phyloP scores from a whole-genome alignment of 1,140 invertebrate genomes.

The Cydia amplana region DNA sequence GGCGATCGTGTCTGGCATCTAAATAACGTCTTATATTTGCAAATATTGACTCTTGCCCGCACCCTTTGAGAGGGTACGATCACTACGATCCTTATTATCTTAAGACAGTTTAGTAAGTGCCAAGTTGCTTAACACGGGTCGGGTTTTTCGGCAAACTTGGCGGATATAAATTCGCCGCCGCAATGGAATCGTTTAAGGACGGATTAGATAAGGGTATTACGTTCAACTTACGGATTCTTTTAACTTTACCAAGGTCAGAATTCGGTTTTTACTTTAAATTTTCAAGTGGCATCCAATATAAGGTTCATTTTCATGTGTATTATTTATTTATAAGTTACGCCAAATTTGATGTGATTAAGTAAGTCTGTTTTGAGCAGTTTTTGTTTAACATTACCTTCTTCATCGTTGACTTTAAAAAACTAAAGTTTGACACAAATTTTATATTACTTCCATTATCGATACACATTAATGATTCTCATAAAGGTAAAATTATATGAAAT shows the following conservation, averaged over 20 bases:
- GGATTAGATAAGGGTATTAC: constrained; percentile 22
- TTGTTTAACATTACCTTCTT: too few relatives aligned
- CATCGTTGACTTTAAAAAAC: too few relatives aligned
- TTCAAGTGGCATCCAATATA: not conserved
- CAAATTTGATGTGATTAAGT: too few relatives aligned
- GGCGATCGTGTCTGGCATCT: constrained; percentile 73
- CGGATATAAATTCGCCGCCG: constrained; percentile 26
- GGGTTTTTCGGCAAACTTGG: constrained; percentile 40
- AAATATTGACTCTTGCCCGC: constrained; percentile 74
- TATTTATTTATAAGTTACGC: too few relatives aligned
- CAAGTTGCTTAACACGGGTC: constrained; percentile 54
- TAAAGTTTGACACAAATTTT: too few relatives aligned
- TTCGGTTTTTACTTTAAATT: not conserved
- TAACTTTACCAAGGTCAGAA: not conserved
- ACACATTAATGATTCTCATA: too few relatives aligned
- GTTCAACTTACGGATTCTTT: constrained; percentile 13
- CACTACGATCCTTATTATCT: constrained; percentile 63
- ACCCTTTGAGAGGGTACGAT: constrained; percentile 66
- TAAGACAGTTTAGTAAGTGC: constrained; percentile 64
- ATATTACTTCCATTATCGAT: too few relatives aligned
- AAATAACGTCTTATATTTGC: constrained; percentile 77
- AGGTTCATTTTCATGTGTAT: too few relatives aligned
- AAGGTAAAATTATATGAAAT: too few relatives aligned
- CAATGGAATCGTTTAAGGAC: constrained; percentile 19
- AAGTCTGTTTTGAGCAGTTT: too few relatives aligned